A percentile compares a stretch with the other conserved stretches of the same genome.
phyloP scores from a whole-genome alignment of 2,113 vertebrate species.

The Cranoglanis bouderius region DNA sequence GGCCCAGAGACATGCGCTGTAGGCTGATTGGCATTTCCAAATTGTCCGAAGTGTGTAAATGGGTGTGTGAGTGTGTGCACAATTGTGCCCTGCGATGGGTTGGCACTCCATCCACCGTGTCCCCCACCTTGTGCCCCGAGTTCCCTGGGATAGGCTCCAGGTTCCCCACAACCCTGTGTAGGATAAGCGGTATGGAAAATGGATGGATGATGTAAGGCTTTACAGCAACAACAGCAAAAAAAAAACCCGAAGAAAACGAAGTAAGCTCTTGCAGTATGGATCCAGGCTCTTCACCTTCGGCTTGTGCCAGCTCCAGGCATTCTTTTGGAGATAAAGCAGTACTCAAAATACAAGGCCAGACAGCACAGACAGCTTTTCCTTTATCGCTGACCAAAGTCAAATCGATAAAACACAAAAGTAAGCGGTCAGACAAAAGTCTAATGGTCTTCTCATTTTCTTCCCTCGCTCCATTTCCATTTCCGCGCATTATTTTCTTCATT shows the following conservation, averaged over 20 bases:
- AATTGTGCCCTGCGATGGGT: no score
- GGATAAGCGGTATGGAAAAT: no score
- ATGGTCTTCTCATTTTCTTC: background rate
- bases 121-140: no score
- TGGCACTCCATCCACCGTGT: no score
- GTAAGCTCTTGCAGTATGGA: background rate
- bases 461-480: background rate
- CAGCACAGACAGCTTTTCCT: background rate
- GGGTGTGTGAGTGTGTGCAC: no score
- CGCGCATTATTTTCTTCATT: background rate
- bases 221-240: background rate
- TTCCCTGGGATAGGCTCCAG: no score
- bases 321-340: background rate
- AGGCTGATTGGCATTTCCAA: no score
- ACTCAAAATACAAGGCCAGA: constrained; percentile 10
- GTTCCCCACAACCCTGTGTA: no score
- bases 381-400: background rate
- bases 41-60: no score
- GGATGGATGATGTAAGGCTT: background rate
- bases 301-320: background rate
- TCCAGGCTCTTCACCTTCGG: background rate
- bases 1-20: no score
- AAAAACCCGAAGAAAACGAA: background rate
- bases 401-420: constrained; percentile 19
- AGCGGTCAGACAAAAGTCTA: background rate